Base-by-base conservation (phyloP, 2,888 invertebrate species). In the Galerucella calmariensis region DNA sequence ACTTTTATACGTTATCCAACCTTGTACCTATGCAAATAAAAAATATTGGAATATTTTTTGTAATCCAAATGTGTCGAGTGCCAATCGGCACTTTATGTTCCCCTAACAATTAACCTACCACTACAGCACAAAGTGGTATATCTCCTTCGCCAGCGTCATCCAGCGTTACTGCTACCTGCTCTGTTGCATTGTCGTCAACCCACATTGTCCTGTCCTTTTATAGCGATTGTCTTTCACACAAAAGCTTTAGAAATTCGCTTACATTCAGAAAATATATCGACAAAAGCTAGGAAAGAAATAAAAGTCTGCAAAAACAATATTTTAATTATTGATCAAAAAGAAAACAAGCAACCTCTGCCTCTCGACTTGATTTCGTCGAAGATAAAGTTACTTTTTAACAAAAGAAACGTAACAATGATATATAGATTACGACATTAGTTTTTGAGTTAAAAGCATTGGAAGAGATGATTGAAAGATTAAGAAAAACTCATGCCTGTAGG, bases 181-280 rank as follows among this genome's bases (percentile, higher is more conserved):
- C 74, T 51, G 56, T 62, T 73, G 66, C 71, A 74, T 76, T 77
- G 72, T 63, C 63, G 53, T 53, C 62, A 51, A 63, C 63, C 69
- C 58, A 69, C 58, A 69, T 69, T 70, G 67, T 75, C 61, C 62
- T 53, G 78, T 35, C 76, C 76, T 78, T 78, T 76, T 76, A 71
- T 65, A 62, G 48, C 73, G 69, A 78, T 78, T 76, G 76, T 78
- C 75, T 75, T 75, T 71, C 66, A 63, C 24, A 78, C 78, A 78
- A 78, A 76, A 69, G 73, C 62, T 56, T 44, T 53, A 44, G 20
- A 56, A 58, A n/a, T 56, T 56, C 67, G 27, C 70, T 63, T 69
- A 69, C 73, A 76, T 74, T 76, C 77, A 78, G 53, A 61, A 71
- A 41, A 66, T 35, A 41, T 68, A 53, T 70, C 70, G 70, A 70